Evolutionary conservation across 2,797 vertebrate genomes (phyloP).

Genomic region (Neosalanx taihuensis): DNA sequence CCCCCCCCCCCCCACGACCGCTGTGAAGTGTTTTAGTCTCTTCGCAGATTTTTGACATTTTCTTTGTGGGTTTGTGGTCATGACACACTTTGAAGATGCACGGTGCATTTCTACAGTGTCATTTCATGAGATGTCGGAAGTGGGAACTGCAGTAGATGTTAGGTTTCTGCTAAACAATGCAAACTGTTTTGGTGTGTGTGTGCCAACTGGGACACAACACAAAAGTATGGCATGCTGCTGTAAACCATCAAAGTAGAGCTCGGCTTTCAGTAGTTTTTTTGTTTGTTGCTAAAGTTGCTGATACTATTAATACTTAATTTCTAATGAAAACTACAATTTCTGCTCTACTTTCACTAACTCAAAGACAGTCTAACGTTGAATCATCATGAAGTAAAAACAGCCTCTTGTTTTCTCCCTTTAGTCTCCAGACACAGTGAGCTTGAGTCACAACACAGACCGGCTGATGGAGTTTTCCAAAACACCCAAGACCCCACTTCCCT

Average conservation of each 20-base stretch:
- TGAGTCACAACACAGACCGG: slow-evolving; percentile 77
- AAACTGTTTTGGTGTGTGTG: background rate
- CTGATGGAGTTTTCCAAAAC: slow-evolving; percentile 70
- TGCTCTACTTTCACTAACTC: too few species aligned
- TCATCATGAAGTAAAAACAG: background rate
- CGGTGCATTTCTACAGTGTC: slow-evolving; percentile 3
- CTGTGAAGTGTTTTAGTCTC: background rate
- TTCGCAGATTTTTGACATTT: background rate
- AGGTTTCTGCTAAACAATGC: background rate
- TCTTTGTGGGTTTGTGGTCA: background rate
- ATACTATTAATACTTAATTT: too few species aligned
- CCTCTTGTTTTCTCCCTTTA: slow-evolving; percentile 52
- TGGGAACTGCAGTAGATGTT: background rate
- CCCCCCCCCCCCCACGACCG: slow-evolving; percentile 31
- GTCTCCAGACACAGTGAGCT: slow-evolving; percentile 86
- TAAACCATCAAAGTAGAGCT: slow-evolving; percentile 1
- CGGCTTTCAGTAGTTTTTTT: background rate
- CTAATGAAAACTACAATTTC: too few species aligned
- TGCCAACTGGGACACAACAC: too few species aligned
- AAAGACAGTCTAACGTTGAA: background rate
- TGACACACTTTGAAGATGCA: background rate
- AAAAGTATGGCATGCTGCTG: background rate
- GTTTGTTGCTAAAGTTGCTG: background rate
- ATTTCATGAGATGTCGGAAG: background rate
- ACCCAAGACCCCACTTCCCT: slow-evolving; percentile 70